Conservation (phyloP, 2,113 vertebrate species). For the Prochilodus magdalenae region DNA sequence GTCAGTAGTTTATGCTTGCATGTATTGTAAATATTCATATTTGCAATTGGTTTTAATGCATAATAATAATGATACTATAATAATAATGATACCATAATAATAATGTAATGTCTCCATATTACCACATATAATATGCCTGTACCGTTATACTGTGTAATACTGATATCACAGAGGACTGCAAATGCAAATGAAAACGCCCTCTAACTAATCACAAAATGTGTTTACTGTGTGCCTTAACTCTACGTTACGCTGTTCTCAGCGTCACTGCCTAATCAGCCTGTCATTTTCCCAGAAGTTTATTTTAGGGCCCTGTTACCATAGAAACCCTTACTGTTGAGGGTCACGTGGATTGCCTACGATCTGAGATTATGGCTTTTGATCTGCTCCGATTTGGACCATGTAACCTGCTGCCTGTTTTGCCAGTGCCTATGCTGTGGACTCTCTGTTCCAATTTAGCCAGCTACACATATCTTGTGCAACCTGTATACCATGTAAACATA, state of each 20-base stretch:
- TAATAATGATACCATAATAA: too few relatives aligned
- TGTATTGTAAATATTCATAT: too few relatives aligned
- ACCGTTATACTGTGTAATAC: not conserved
- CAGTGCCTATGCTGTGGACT: not conserved
- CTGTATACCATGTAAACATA: not conserved
- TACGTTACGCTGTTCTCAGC: not conserved
- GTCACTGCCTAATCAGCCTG: not conserved
- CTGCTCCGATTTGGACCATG: not conserved
- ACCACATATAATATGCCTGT: too few relatives aligned
- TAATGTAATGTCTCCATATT: too few relatives aligned
- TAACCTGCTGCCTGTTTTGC: not conserved
- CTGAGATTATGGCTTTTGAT: constrained; percentile 1
- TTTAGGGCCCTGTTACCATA: constrained; percentile 5
- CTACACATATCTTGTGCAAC: not conserved
- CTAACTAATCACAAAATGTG: not conserved
- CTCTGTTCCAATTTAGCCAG: not conserved
- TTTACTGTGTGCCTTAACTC: not conserved
- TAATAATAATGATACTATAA: too few relatives aligned
- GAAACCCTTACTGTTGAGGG: not conserved
- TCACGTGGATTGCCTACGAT: not conserved
- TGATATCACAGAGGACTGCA: not conserved
- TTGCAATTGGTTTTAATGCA: not conserved
- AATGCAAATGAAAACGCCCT: not conserved
- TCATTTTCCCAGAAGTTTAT: constrained; percentile 7
- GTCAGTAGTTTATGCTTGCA: too few relatives aligned